These are phyloP conservation scores for Leucopsar rothschildi DNA, from an alignment of 2,113 vertebrate species.

Conservation along the genomic window DNA sequence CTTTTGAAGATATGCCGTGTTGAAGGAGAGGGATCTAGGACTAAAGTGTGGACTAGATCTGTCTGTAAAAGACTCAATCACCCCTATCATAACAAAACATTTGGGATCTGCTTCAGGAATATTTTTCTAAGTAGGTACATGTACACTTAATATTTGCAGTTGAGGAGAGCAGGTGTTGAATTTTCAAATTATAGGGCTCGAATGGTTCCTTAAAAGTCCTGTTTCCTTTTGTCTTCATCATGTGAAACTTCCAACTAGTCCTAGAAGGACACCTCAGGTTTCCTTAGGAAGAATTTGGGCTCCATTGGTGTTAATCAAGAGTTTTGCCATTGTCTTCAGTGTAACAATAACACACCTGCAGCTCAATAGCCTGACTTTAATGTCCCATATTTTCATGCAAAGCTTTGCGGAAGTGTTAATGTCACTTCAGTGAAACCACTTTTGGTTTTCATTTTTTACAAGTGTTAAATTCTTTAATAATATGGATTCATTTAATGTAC, in stretches of 20 bases:
- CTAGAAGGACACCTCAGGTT: background rate
- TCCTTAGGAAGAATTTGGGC: background rate
- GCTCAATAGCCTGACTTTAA: background rate
- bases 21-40: slow-evolving; percentile 11
- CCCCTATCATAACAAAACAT: background rate
- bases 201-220: background rate
- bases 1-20: background rate
- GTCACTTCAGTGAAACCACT: background rate
- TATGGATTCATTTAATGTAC: background rate
- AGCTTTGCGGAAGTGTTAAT: background rate
- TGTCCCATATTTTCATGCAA: background rate
- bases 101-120: background rate
- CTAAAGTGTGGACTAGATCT: background rate
- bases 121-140: background rate
- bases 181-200: background rate
- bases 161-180: background rate
- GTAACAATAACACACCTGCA: background rate
- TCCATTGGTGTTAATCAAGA: background rate
- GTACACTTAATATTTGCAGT: background rate
- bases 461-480: background rate
- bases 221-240: background rate
- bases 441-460: background rate
- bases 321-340: background rate
- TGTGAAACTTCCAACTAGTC: background rate
- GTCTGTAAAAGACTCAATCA: background rate